Evolutionary conservation across 2,888 invertebrate species (phyloP), one percentile per base, ranked within the genome.

Genomic region (Rhagonycha lutea): DNA sequence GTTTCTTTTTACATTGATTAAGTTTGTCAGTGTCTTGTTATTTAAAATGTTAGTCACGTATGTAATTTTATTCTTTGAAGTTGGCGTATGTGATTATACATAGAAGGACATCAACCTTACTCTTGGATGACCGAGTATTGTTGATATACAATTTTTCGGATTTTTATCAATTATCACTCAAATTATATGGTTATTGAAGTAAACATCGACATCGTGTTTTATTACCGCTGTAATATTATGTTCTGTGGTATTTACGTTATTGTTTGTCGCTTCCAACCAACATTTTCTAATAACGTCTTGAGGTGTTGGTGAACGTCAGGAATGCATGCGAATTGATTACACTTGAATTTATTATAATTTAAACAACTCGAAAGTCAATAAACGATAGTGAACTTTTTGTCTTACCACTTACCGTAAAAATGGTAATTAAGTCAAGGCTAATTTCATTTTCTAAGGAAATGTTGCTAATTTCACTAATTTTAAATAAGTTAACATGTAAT

Each of bases 1-100:
- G 96, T 94, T 87, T 72, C 69, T 75, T 69, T 68, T 47, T 47
- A 47, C 47, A 47, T n/a, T 47, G n/a, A 47, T 47, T 47, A 47
- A 47, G 24, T 67, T 61, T 24, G 72, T 68, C 28, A 12, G 65
- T 18, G 18, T 32, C 60, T 69, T 65, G 67, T 68, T 23, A n/a
- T 65, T 72, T 29, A 47, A 70, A 63, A 76, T 68, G 61, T 47
- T 26, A 28, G 29, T 73, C 76, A 74, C 76, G 71, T 74, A 32
- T 29, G n/a, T 60, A 70, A 63, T 73, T 73, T 68, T 68, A 70
- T 68, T 70, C 32, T 24, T 61, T 23, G 28, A 18, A 29, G 69
- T 12, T 47, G 29, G 73, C 63, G 63, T 68, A 68, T 29, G 29
- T 68, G 29, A 68, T 68, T 68, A 32, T 29, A n/a, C n/a, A 14